Evolutionary conservation across 2,113 vertebrate species (phyloP).

Genomic region (Pomatostomus ruficeps): DNA sequence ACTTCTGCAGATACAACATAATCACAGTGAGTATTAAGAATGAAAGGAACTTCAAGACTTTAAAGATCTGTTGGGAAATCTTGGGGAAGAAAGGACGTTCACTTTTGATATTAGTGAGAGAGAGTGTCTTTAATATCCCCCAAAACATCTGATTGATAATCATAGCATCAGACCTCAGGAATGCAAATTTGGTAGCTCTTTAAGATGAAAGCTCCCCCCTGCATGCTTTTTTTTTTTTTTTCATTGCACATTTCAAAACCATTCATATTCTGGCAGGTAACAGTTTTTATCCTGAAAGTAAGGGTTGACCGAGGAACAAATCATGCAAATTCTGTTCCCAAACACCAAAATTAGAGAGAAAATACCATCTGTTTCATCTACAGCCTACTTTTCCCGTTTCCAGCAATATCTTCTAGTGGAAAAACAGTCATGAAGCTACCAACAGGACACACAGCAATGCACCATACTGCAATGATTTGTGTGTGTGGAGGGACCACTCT

Average conservation of each 20-base stretch:
- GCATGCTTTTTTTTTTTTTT: background rate
- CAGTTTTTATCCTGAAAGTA: conserved; percentile 24
- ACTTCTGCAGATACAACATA: background rate
- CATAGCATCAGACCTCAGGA: background rate
- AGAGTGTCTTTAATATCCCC: background rate
- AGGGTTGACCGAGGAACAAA: conserved; percentile 39
- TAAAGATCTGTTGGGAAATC: background rate
- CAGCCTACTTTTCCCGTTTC: background rate
- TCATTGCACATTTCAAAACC: background rate
- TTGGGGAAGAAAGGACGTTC: background rate
- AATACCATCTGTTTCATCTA: conserved; percentile 47
- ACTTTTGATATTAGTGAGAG: background rate
- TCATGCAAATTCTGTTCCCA: conserved; percentile 52
- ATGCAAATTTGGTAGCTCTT: conserved; percentile 21
- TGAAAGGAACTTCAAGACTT: conserved; percentile 12
- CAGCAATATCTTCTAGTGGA: background rate
- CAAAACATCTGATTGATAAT: conserved; percentile 7
- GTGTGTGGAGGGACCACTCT: rapidly evolving
- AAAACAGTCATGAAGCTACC: background rate
- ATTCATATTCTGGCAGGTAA: conserved; percentile 44
- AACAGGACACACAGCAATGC: background rate
- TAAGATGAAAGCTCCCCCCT: background rate
- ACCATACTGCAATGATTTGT: background rate
- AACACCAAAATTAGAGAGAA: conserved; percentile 42
- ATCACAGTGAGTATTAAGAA: background rate